Percentiles rank a stretch among this genome's conserved stretches.
These are phyloP conservation scores for Zosterops hypoxanthus DNA, from an alignment of 2,113 vertebrate genomes.

Conservation along the genomic window DNA sequence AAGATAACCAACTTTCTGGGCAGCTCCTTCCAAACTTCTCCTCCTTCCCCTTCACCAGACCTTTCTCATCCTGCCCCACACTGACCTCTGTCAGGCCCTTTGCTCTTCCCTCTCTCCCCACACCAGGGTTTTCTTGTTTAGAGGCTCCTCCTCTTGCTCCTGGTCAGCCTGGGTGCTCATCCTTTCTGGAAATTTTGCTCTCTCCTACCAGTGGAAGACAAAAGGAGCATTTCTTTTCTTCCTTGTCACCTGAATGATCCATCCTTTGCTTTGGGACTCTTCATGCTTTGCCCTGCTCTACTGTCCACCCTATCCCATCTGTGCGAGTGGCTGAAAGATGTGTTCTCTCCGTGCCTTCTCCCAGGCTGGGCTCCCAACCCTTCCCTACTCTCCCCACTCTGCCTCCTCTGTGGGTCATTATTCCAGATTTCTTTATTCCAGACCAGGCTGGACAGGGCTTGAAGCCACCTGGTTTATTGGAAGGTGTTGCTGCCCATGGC, in stretches of 20 bases:
- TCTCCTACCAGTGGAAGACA: background rate
- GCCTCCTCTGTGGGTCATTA: background rate
- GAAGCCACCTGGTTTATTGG: background rate
- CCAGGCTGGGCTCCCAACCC: background rate
- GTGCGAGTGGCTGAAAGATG: background rate
- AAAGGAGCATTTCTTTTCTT: background rate
- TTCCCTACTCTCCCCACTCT: background rate
- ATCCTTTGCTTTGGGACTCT: background rate
- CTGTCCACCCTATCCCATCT: background rate
- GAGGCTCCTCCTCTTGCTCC: background rate
- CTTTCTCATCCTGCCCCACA: background rate
- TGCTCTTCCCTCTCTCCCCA: background rate
- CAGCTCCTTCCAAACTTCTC: background rate
- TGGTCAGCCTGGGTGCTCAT: background rate
- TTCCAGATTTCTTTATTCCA: background rate
- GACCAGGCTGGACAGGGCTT: background rate
- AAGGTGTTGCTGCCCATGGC: background rate
- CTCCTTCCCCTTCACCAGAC: background rate
- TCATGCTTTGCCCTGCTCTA: rapidly evolving
- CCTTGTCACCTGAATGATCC: background rate
- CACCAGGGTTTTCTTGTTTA: background rate
- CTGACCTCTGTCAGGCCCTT: background rate
- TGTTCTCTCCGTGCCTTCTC: background rate
- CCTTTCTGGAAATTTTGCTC: background rate
- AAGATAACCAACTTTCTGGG: background rate